A percentile compares a stretch with the other conserved stretches of the same genome.
phyloP scores from a whole-genome alignment of 2,888 invertebrate species.

The Phyllotreta striolata region DNA sequence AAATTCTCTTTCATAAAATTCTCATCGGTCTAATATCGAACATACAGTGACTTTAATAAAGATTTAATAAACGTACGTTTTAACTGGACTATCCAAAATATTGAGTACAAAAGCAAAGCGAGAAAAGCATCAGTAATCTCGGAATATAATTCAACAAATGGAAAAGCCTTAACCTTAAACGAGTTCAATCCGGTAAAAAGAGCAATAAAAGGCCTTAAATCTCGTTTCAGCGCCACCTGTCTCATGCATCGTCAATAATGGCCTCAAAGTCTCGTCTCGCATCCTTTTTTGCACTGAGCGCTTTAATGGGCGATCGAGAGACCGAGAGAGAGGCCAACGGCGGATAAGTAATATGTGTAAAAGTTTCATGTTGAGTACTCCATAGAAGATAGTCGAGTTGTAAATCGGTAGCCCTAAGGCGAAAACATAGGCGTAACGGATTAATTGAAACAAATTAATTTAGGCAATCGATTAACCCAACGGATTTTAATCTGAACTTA shows the following conservation, averaged over 20 bases:
- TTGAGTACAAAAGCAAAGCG: constrained; percentile 11
- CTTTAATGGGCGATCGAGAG: constrained; percentile 3
- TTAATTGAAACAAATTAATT: too few relatives aligned
- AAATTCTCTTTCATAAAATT: too few relatives aligned
- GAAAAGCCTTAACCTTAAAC: constrained; percentile 33
- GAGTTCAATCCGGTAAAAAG: constrained; percentile 33
- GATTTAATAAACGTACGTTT: too few relatives aligned
- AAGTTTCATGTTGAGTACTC: constrained; percentile 35
- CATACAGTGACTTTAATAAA: too few relatives aligned
- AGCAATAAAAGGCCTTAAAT: constrained; percentile 35
- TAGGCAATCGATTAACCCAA: background rate
- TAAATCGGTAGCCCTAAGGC: constrained; percentile 48
- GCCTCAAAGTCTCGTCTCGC: constrained; percentile 21
- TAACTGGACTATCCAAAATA: background rate
- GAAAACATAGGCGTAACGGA: constrained; percentile 4
- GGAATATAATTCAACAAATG: constrained; percentile 32
- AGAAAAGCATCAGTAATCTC: constrained; percentile 2
- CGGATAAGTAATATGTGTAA: constrained; percentile 18
- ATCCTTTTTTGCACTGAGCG: constrained; percentile 21
- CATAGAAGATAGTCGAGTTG: constrained; percentile 47
- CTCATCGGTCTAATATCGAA: too few relatives aligned
- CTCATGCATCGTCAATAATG: constrained; percentile 27
- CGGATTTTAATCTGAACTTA: background rate
- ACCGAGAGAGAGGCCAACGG: constrained; percentile 4
- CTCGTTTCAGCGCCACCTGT: constrained; percentile 43